These are phyloP conservation scores for Pogoniulus pusillus DNA, from an alignment of 2,797 vertebrate species.

Conservation along the genomic window DNA sequence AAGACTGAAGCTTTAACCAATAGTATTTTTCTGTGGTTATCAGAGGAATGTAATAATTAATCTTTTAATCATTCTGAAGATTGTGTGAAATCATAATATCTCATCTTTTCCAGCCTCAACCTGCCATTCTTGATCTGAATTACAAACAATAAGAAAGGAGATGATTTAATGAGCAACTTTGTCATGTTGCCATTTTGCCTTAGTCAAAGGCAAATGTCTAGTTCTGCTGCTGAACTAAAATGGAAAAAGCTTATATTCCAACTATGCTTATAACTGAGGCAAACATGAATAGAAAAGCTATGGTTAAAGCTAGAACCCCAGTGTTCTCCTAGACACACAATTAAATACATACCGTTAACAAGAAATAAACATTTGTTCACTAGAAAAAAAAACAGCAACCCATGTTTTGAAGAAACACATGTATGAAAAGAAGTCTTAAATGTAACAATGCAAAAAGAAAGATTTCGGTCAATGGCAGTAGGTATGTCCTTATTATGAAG, in stretches of 20 bases:
- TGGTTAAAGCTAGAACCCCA: neutral
- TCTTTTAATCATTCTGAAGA: slow-evolving; percentile 61
- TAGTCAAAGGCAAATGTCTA: slow-evolving; percentile 47
- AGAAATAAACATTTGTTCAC: neutral
- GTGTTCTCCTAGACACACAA: neutral
- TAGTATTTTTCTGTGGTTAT: slow-evolving; percentile 69
- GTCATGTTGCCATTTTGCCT: slow-evolving; percentile 64
- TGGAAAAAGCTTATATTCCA: slow-evolving; percentile 42
- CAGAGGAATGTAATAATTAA: slow-evolving; percentile 73
- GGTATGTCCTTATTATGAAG: slow-evolving; percentile 21
- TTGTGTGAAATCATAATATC: slow-evolving; percentile 59
- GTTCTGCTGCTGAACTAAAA: slow-evolving; percentile 53
- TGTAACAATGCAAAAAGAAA: neutral
- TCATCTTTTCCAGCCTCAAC: slow-evolving; percentile 66
- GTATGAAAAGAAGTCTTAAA: neutral
- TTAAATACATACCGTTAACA: neutral
- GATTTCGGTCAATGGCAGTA: slow-evolving; percentile 17
- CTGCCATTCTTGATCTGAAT: slow-evolving; percentile 69
- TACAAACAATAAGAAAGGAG: slow-evolving; percentile 61
- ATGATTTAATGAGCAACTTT: slow-evolving; percentile 61
- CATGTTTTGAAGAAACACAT: neutral
- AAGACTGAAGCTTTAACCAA: slow-evolving; percentile 66
- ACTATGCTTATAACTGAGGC: neutral
- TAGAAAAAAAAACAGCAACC: slow-evolving; percentile 2
- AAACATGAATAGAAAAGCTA: slow-evolving; percentile 11